Evolutionary conservation across 1,140 invertebrate genomes (phyloP).

Genomic region (Antheraea pernyi): DNA sequence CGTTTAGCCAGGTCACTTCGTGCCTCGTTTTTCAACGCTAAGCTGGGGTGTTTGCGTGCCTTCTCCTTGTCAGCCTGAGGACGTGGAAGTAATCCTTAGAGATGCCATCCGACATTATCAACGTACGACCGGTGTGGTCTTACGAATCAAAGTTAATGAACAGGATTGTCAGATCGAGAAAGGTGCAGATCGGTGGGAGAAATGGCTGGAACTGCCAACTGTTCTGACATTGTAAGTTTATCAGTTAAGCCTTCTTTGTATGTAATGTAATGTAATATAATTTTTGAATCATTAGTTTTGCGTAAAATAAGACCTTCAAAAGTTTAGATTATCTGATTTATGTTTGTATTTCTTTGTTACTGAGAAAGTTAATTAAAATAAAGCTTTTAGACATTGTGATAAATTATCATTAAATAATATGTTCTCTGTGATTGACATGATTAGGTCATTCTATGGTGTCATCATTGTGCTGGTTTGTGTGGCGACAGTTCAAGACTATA

Average conservation of each 20-base stretch:
- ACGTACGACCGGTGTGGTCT: conserved; percentile 78
- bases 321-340: too few relatives aligned
- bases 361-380: too few relatives aligned
- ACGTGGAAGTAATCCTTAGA: conserved; percentile 80
- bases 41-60: conserved; percentile 86
- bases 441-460: conserved; percentile 61
- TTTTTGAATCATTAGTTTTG: background rate
- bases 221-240: conserved; percentile 69
- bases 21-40: conserved; percentile 83
- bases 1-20: conserved; percentile 84
- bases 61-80: conserved; percentile 80
- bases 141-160: conserved; percentile 80
- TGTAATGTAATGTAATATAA: too few relatives aligned
- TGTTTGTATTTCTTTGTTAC: too few relatives aligned
- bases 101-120: conserved; percentile 81
- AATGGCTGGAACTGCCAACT: conserved; percentile 69
- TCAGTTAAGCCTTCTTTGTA: background rate
- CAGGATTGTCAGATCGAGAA: conserved; percentile 80
- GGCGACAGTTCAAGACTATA: conserved; percentile 60
- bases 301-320: background rate
- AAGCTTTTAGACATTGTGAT: too few relatives aligned
- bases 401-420: too few relatives aligned
- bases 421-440: background rate
- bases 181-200: conserved; percentile 60
- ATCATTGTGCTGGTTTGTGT: conserved; percentile 46